Percentiles rank a stretch among this genome's conserved stretches.
phyloP scores from a whole-genome alignment of 1,140 invertebrate genomes.

The Venturia canescens region DNA sequence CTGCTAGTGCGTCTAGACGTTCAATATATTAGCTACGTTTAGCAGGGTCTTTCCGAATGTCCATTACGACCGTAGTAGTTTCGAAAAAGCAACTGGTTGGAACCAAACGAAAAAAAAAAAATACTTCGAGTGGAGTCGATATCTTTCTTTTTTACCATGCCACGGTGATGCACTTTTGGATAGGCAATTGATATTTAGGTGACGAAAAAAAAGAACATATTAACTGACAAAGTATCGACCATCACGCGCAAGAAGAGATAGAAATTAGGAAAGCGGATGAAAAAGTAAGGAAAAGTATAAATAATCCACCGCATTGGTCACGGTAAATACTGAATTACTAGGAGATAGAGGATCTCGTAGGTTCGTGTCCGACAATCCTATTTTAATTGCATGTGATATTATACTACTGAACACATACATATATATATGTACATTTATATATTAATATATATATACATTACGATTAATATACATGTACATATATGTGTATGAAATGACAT shows the following conservation, averaged over 20 bases:
- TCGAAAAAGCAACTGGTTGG: neutral
- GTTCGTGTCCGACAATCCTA: conserved; percentile 73
- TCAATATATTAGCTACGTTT: neutral
- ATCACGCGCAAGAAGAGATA: conserved; percentile 17
- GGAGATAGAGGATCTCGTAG: conserved; percentile 52
- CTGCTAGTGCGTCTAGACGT: too few species aligned
- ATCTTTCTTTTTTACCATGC: too few species aligned
- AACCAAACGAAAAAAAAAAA: too few species aligned
- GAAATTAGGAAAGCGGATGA: neutral
- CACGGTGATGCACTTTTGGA: neutral
- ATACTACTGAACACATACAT: conserved; percentile 57
- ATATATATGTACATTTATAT: conserved; percentile 36
- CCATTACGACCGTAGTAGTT: conserved; percentile 1
- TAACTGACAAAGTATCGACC: neutral
- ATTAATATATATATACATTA: conserved; percentile 44
- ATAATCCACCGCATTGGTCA: conserved; percentile 36
- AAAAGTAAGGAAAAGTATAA: neutral
- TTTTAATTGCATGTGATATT: conserved; percentile 74
- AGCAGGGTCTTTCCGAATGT: neutral
- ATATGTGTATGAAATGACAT: conserved; percentile 8
- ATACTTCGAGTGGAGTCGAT: too few species aligned
- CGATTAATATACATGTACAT: conserved; percentile 9
- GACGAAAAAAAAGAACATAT: neutral
- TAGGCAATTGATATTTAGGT: neutral
- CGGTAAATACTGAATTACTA: conserved; percentile 46